Evolutionary conservation across 2,888 invertebrate genomes (phyloP), one percentile per base, ranked within the genome.

Genomic region (Leucozona laternaria): DNA sequence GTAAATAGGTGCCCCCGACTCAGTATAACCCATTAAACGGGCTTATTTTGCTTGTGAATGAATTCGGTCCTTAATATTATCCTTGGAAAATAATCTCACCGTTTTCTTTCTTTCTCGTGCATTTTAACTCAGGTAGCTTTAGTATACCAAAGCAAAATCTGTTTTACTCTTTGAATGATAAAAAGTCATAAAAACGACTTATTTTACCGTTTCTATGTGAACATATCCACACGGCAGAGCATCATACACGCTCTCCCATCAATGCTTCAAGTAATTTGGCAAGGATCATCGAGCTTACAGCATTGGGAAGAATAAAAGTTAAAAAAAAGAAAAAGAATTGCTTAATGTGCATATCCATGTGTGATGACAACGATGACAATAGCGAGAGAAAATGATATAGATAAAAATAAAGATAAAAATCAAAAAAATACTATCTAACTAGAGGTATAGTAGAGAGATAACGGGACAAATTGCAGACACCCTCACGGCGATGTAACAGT

Each of bases 301-400:
- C 15, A 3, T 7, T 17, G 3, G 28, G 17, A 28, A 28, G 17
- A 17, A 43, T 22, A 15, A 20, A 28, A 55, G n/a, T 15, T 0
- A 15, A 15, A 53, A 53, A 60, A 60, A 73, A 58, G 20, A 13
- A 31, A 2, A 40, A 28, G 57, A 68, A 68, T 58, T 55, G 60
- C 73, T 73, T 75, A 75, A 75, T 80, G 68, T 80, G 75, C 80
- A 75, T 75, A 75, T 75, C 62, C 80, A 43, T 70, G 68, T 60
- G 58, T 31, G 57, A 48, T 20, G 64, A 79, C 55, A 57, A 57
- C 34, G 34, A 34, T 57, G 45, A 66, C 66, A 43, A 66, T 48
- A 28, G 13, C 48, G 48, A 20, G 17, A 15, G 20, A 45, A 45
- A 31, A 64, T 64, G 45, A 64, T 31, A 53, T 34, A 58, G 45